Evolutionary conservation across 2,888 invertebrate species (phyloP).

Genomic region (Leptinotarsa juncta): DNA sequence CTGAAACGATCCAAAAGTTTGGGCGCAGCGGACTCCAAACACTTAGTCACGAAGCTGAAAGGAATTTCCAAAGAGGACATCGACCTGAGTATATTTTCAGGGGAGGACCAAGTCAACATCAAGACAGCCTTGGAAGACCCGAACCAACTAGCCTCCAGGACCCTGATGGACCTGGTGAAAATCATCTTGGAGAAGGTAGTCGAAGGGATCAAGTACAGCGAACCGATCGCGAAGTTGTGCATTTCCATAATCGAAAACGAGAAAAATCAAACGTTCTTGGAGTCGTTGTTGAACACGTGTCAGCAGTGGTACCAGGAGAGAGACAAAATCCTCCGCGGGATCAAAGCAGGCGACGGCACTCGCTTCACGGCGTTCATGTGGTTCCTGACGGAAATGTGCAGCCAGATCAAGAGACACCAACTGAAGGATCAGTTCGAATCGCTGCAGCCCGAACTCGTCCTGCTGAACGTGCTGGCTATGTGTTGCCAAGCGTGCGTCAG

Average conservation of each 20-base stretch:
- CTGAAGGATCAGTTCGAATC: slow-evolving; percentile 70
- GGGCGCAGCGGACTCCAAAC: slow-evolving; percentile 80
- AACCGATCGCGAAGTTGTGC: slow-evolving; percentile 87
- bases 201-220: slow-evolving; percentile 81
- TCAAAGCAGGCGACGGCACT: slow-evolving; percentile 72
- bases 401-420: slow-evolving; percentile 81
- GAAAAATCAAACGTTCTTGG: slow-evolving; percentile 87
- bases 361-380: slow-evolving; percentile 87
- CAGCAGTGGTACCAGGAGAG: slow-evolving; percentile 88
- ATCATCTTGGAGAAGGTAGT: slow-evolving; percentile 84
- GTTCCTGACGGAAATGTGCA: slow-evolving; percentile 91
- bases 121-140: slow-evolving; percentile 86
- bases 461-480: slow-evolving; percentile 86
- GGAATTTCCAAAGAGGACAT: slow-evolving; percentile 77
- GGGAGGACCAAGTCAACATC: slow-evolving; percentile 79
- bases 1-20: slow-evolving; percentile 85
- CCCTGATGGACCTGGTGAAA: slow-evolving; percentile 87
- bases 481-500: slow-evolving; percentile 90
- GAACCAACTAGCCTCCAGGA: slow-evolving; percentile 78
- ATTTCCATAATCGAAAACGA: slow-evolving; percentile 90
- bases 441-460: slow-evolving; percentile 77
- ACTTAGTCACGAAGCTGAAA: slow-evolving; percentile 76
- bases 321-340: slow-evolving; percentile 72
- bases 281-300: slow-evolving; percentile 88
- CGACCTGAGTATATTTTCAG: slow-evolving; percentile 80